Base-by-base conservation (phyloP, 1,140 invertebrate species). In the Drosophila subpulchrella region DNA sequence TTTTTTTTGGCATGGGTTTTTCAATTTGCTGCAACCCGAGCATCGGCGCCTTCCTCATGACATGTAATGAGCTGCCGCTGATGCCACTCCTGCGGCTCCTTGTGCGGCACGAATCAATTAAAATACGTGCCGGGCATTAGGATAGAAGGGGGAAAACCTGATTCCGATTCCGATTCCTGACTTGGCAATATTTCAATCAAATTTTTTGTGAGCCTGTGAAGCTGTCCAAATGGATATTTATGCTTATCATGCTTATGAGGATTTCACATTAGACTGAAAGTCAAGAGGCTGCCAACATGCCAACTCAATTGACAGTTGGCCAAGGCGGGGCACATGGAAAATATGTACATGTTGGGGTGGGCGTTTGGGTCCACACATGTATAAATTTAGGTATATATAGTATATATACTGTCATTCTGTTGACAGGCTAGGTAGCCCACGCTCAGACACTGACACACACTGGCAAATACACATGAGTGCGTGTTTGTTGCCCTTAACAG, bases 251-350 rank as follows among this genome's bases (percentile, higher is more conserved):
- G 83, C 70, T 88, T 86, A 82, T 89, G 80, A 71, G 80, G 68
- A 75, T 74, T 89, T 89, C 76, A 50, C 82, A 89, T 89, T 84
- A 78, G 84, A 83, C 82, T 57, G 68, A 61, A 88, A 88, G 84
- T 88, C 84, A 90, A 88, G 85, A 88, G 85, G 73, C 81, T 88
- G 83, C 83, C 84, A 84, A 88, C 80, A 89, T 88, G 84, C 84
- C 84, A 88, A 84, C 85, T 89, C 84, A 88, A 88, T 88, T 88
- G 84, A 88, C 84, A 88, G 80, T 90, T 81, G 81, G 75, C 74
- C 63, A 75, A 80, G 81, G 72, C 75, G 78, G 65, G 36, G 47
- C 63, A 47, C 36, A 51, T 41, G 63, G 63, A 63, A 41, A 65
- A 27, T 65, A 54, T 44, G 61, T 73, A 38, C 47, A 51, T 60